phyloP scores from a whole-genome alignment of 2,797 vertebrate species.

The Mionectes olivaceus region DNA sequence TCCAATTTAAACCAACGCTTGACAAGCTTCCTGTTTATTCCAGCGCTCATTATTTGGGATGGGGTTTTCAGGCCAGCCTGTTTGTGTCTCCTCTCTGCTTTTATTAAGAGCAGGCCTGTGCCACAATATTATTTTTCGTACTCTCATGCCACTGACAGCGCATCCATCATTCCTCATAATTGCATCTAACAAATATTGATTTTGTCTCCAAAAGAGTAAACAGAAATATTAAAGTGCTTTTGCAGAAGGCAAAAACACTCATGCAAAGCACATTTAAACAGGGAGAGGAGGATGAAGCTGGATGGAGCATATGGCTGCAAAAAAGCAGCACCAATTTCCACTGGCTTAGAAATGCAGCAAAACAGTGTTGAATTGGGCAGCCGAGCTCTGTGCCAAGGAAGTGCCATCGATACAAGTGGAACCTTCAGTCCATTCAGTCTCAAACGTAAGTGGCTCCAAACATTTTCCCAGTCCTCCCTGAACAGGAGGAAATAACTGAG shows the following conservation, averaged over 20 bases:
- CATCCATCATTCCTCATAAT: slow-evolving; percentile 61
- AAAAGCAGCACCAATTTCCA: neutral
- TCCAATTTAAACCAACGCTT: neutral
- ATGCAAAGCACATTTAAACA: neutral
- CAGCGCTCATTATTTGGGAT: neutral
- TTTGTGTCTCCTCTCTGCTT: neutral
- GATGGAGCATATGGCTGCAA: neutral
- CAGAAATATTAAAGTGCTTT: slow-evolving; percentile 37
- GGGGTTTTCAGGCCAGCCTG: neutral
- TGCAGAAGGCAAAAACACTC: neutral
- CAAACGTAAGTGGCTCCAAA: neutral
- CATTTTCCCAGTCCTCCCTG: rapidly evolving
- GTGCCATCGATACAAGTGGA: rapidly evolving
- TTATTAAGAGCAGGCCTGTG: neutral
- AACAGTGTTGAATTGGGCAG: rapidly evolving
- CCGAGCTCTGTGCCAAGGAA: neutral
- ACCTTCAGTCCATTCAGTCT: rapidly evolving
- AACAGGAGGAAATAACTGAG: neutral
- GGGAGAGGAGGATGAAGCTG: neutral
- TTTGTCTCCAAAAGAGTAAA: slow-evolving; percentile 46
- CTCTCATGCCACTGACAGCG: neutral
- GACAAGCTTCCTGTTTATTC: neutral
- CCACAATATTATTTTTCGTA: slow-evolving; percentile 2
- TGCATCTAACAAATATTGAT: slow-evolving; percentile 58
- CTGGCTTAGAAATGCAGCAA: rapidly evolving